Conservation (phyloP, 2,797 vertebrate genomes). For the Delichon dasypus region DNA sequence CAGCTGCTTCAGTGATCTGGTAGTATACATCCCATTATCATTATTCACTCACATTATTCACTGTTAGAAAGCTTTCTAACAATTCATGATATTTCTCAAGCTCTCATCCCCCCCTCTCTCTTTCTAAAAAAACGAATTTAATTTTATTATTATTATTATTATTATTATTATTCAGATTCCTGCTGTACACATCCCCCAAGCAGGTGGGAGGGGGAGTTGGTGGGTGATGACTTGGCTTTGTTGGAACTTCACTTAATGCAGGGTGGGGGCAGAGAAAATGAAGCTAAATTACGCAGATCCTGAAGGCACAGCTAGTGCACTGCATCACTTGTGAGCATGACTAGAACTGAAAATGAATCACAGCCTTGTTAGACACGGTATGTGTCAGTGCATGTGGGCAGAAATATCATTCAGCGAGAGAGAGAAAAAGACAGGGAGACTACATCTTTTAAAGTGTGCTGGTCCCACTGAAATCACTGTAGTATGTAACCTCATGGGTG, state of each 20-base stretch:
- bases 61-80: slow-evolving; percentile 60
- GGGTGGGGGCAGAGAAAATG: slow-evolving; percentile 54
- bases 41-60: slow-evolving; percentile 20
- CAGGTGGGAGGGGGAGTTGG: slow-evolving; percentile 65
- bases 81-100: slow-evolving; percentile 27
- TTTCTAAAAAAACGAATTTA: not conserved
- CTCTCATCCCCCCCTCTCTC: slow-evolving; percentile 9
- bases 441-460: slow-evolving; percentile 45
- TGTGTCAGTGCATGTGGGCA: slow-evolving; percentile 74
- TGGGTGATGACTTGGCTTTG: slow-evolving; percentile 67
- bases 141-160: slow-evolving; percentile 5
- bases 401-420: slow-evolving; percentile 58
- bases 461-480: not conserved
- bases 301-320: slow-evolving; percentile 55
- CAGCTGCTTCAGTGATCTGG: not conserved
- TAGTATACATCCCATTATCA: slow-evolving; percentile 8
- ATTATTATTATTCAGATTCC: slow-evolving; percentile 55
- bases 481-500: slow-evolving; percentile 13
- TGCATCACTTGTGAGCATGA: slow-evolving; percentile 64
- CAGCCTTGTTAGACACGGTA: slow-evolving; percentile 64
- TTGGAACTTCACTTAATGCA: slow-evolving; percentile 43
- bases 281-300: slow-evolving; percentile 43
- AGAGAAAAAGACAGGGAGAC: slow-evolving; percentile 34
- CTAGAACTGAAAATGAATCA: slow-evolving; percentile 72
- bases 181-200: slow-evolving; percentile 28